Conservation (phyloP, 2,888 invertebrate genomes). For the Prostheceraeus crozeri region DNA sequence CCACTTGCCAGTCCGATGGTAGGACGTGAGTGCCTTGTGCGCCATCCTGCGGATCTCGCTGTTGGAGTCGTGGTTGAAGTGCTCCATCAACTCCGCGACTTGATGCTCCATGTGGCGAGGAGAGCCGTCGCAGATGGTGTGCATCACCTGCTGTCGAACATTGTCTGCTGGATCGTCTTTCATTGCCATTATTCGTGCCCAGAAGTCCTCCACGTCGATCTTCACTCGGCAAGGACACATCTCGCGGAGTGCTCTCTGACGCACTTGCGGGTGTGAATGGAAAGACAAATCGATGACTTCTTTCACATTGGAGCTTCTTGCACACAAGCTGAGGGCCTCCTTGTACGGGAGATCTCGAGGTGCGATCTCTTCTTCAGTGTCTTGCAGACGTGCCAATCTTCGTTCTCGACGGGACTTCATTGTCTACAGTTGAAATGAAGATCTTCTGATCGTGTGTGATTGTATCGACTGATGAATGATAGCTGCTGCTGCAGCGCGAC, state of each 20-base stretch:
- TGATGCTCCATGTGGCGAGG: slow-evolving; percentile 49
- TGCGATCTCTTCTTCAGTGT: background rate
- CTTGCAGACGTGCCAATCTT: background rate
- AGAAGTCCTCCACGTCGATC: slow-evolving; percentile 49
- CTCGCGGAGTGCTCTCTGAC: slow-evolving; percentile 50
- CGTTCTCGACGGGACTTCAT: too few relatives aligned
- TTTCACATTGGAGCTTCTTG: slow-evolving; percentile 49
- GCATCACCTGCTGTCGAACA: slow-evolving; percentile 51
- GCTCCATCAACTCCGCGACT: slow-evolving; percentile 49
- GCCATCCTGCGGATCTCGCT: slow-evolving; percentile 49
- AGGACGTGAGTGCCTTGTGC: slow-evolving; percentile 48
- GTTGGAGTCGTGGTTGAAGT: slow-evolving; percentile 50
- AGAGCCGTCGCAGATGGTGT: slow-evolving; percentile 54
- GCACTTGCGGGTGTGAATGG: slow-evolving; percentile 47
- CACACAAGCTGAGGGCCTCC: slow-evolving; percentile 47
- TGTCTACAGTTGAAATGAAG: too few relatives aligned
- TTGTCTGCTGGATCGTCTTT: slow-evolving; percentile 46
- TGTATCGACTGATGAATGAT: too few relatives aligned
- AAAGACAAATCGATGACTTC: slow-evolving; percentile 48
- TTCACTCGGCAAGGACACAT: slow-evolving; percentile 56
- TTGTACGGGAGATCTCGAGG: slow-evolving; percentile 1
- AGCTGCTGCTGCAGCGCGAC: too few relatives aligned
- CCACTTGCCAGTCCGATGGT: slow-evolving; percentile 52
- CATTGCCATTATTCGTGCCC: slow-evolving; percentile 52
- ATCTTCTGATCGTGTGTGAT: too few relatives aligned